Base-by-base conservation (phyloP, 2,888 invertebrate species). In the Trachelus iudaicus region DNA sequence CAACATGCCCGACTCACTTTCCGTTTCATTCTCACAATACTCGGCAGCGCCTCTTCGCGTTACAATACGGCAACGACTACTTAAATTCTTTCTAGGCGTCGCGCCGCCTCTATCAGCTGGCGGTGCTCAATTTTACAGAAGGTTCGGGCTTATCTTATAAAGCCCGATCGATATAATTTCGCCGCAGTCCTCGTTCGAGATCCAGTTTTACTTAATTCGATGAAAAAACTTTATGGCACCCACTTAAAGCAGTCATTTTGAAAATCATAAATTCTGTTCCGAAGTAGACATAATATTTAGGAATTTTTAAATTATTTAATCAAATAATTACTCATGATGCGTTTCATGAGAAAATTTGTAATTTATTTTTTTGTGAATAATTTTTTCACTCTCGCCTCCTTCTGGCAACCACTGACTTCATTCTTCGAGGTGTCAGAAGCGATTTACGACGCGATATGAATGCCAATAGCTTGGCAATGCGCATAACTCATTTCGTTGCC, bases 351-450 rank as follows among this genome's bases (percentile, higher is more conserved):
- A 23, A 9, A 23, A 56, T 56, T 56, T 56, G 56, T 56, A 23
- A 56, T 6, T 56, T 23, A 6, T 56, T 23, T 56, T 56, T 13
- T 56, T 37, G 4, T 2, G 0, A 9, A 40, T 40, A 2, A 2
- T 56, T 23, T 56, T 56, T 56, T 56, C 23, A 56, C 23, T 23
- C 23, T 23, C 56, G 23, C 23, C 23, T 56, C 23, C 34, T 35
- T 82, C 84, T 83, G 87, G 86, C 87, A 87, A 86, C 86, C 87
- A 85, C 85, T 86, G 87, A 87, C 87, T 88, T 87, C 87, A 88
- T 89, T 89, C 88, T 83, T 81, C 82, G 80, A 81, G 85, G 86
- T 85, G 86, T 85, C 86, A 82, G 81, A 80, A 81, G 84, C 86
- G 86, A 89, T 89, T 88, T 89, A 89, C 86, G 88, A 85, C 84